Conservation (phyloP, 1,140 invertebrate genomes). For the Lethocerus indicus region DNA sequence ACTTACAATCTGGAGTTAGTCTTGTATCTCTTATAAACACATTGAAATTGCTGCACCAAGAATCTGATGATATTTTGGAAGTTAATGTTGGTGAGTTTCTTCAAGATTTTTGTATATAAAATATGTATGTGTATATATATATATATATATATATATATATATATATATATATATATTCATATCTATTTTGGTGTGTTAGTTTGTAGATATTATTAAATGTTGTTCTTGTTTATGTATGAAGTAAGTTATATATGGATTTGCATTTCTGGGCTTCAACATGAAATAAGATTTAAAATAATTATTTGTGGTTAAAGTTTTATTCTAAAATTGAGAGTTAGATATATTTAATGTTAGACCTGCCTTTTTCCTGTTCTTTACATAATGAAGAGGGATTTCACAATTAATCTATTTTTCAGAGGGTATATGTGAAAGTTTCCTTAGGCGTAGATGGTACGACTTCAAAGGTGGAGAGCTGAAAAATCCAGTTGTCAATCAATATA, state of each 20-base stretch:
- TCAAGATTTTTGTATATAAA: too few relatives aligned
- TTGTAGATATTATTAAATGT: too few relatives aligned
- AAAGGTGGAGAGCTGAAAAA: conserved; percentile 32
- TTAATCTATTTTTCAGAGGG: conserved; percentile 21
- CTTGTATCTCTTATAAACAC: conserved; percentile 16
- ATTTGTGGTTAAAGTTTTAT: too few relatives aligned
- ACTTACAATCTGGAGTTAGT: conserved; percentile 17
- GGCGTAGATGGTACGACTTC: conserved; percentile 32
- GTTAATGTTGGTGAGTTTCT: too few relatives aligned
- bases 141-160: too few relatives aligned
- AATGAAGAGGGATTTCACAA: too few relatives aligned
- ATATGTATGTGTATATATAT: too few relatives aligned
- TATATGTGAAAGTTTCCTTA: conserved; percentile 30
- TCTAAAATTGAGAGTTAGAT: not conserved
- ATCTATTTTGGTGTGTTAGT: too few relatives aligned
- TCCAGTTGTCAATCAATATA: conserved; percentile 29
- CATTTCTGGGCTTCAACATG: not conserved
- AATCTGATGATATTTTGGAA: conserved; percentile 9
- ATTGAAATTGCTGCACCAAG: conserved; percentile 5
- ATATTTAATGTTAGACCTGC: not conserved
- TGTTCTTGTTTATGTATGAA: not conserved
- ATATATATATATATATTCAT: too few relatives aligned
- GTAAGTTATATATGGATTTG: not conserved
- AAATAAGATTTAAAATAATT: too few relatives aligned
- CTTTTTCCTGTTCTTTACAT: not conserved